Percentiles rank a stretch among this genome's conserved stretches.
Conservation (phyloP, 2,888 invertebrate genomes). For the Omphaloscelis lunosa region DNA sequence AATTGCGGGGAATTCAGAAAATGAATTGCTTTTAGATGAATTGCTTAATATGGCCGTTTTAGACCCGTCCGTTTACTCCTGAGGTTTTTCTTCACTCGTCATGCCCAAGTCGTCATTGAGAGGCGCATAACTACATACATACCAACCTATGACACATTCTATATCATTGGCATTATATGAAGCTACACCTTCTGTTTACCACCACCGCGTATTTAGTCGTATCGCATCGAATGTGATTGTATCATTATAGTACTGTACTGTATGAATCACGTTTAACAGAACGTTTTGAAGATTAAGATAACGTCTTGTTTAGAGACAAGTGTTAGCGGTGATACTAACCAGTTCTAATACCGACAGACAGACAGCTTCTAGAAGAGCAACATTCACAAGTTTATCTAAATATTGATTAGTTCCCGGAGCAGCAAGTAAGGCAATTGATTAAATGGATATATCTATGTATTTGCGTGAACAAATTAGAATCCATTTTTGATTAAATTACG, state of each 20-base stretch:
- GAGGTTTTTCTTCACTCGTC: not conserved
- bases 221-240: constrained; percentile 5
- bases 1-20: too few species aligned
- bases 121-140: not conserved
- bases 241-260: constrained; percentile 10
- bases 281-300: constrained; percentile 52
- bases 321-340: constrained; percentile 51
- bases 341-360: constrained; percentile 44
- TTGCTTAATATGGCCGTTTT: too few species aligned
- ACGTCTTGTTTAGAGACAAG: constrained; percentile 54
- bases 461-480: not conserved
- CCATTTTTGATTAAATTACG: not conserved
- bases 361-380: constrained; percentile 49
- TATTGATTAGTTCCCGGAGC: constrained; percentile 37
- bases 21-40: too few species aligned
- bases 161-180: not conserved
- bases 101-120: too few species aligned
- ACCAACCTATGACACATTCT: not conserved
- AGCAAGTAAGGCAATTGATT: not conserved
- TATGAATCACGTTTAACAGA: constrained; percentile 42
- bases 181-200: not conserved
- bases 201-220: not conserved
- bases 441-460: constrained; percentile 5
- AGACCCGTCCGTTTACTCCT: too few species aligned
- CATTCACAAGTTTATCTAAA: constrained; percentile 50